These are phyloP conservation scores for Lapara coniferarum DNA, from an alignment of 2,888 invertebrate genomes.

Conservation along the genomic window DNA sequence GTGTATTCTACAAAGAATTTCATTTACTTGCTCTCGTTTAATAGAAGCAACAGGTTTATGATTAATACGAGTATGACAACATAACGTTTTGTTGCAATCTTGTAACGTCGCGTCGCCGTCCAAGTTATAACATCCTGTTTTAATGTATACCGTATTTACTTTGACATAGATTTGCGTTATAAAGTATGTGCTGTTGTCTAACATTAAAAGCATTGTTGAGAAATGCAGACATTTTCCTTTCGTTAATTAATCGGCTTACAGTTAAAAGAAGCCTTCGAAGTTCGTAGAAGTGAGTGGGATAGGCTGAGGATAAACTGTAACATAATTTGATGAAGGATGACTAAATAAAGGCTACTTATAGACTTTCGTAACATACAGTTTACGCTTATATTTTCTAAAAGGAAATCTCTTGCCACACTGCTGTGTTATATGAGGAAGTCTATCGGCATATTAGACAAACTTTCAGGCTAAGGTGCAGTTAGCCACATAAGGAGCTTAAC, in stretches of 20 bases:
- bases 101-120: slow-evolving; percentile 29
- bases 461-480: no score
- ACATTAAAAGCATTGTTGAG: no score
- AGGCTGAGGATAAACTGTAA: slow-evolving; percentile 52
- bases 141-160: slow-evolving; percentile 30
- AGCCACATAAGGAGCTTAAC: no score
- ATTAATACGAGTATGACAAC: slow-evolving; percentile 35
- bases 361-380: background rate
- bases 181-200: background rate
- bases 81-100: slow-evolving; percentile 40
- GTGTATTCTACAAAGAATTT: slow-evolving; percentile 1
- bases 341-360: background rate
- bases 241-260: slow-evolving; percentile 41
- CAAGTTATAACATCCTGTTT: slow-evolving; percentile 32
- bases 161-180: background rate
- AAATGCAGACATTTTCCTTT: background rate
- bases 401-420: no score
- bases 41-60: slow-evolving; percentile 26
- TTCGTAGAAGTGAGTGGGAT: slow-evolving; percentile 48
- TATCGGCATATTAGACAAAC: no score
- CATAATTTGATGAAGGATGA: background rate
- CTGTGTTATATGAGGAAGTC: no score
- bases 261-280: slow-evolving; percentile 53
- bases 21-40: slow-evolving; percentile 24
- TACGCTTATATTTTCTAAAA: no score